Evolutionary conservation across 1,140 invertebrate species (phyloP), one percentile per base, ranked within the genome.

Genomic region (Delia radicum): DNA sequence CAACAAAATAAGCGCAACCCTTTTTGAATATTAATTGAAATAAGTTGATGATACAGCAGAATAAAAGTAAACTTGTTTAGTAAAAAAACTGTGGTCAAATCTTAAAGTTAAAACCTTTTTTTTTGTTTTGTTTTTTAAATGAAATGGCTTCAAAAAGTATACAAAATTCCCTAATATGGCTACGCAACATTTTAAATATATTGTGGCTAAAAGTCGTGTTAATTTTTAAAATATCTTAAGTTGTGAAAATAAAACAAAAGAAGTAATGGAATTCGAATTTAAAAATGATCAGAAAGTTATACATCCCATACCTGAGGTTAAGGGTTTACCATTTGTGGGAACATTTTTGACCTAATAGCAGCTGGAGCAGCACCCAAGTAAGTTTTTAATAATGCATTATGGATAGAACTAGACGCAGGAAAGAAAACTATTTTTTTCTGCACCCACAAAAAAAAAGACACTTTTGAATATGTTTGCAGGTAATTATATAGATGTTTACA

Each of bases 311-410:
- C 76, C 76, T 24, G 55, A 31, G 27, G 65, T 88, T 0, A 87
- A 84, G 75, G 88, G 89, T 2, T 79, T 91, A 24, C 90, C 90
- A 5, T 2, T 91, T 0, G 76, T 92, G 7, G 90, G 91, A 2
- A 91, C 89, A 79, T 86, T 18, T 80, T 90, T 26, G 87, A 88
- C 74, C 77, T 91, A 4, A 80, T 91, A 15, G 79, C 80, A n/a
- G 84, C 87, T 13, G 90, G 90, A 12, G 87, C 87, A 21, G 82
- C 88, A 3, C 82, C 86, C 26, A 82, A 88, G 82, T 87, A 80
- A 83, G 80, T 82, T 46, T 63, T 63, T 4, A 29, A 42, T 69
- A 6, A 29, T 15, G 12, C 37, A 13, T 42, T 42, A 10, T 15
- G 10, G 37, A 33, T 2, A 33, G n/a, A n/a, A n/a, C n/a, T n/a